Base-by-base conservation (phyloP, 2,113 vertebrate species). In the Capreolus pygargus region DNA sequence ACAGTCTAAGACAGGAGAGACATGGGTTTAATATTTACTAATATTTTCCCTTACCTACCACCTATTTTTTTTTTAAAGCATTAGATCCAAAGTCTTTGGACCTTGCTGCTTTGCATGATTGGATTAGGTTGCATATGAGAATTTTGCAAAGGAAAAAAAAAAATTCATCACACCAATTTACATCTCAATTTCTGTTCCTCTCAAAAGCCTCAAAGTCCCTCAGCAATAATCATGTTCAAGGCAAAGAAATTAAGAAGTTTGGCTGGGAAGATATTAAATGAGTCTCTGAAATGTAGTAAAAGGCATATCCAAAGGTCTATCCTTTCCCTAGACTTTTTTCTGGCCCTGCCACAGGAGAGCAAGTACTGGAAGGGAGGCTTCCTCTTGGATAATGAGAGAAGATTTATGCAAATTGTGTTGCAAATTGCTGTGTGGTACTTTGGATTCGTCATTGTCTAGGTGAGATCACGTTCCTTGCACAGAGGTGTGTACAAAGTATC, bases 191-290 rank as follows among this genome's bases (percentile, higher is more conserved):
- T 90, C 89, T 86, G 10, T 83, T 86, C 61, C 52, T 91, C 93
- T 89, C 78, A 91, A 95, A 86, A 94, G 79, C 52, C 78, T 84
- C 94, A 64, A 83, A 97, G 70, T 90, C 70, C 52, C 76, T 55
- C 36, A 86, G 83, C 89, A 96, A 93, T 97, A 96, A 96, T 86
- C 86, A 93, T 17, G 15, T 70, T 11, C 74, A 97, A 97, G 83
- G 96, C 89, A 95, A 93, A 97, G 95, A 98, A 97, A 97, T 98
- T 61, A 97, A 89, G 39, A 86, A 86, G 50, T 84, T 89, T 39
- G 58, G 52, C 91, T 89, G 52, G 39, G 58, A 94, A 94, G 81
- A 70, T n/a, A 93, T 54, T 89, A 96, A 92, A 95, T 60, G 70
- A 82, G 86, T 95, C 96, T 97, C 96, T 95, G 74, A 79, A 88